Percentiles rank a stretch among this genome's conserved stretches.
phyloP scores from a whole-genome alignment of 2,113 vertebrate species.

The Toxotes jaculatrix region DNA sequence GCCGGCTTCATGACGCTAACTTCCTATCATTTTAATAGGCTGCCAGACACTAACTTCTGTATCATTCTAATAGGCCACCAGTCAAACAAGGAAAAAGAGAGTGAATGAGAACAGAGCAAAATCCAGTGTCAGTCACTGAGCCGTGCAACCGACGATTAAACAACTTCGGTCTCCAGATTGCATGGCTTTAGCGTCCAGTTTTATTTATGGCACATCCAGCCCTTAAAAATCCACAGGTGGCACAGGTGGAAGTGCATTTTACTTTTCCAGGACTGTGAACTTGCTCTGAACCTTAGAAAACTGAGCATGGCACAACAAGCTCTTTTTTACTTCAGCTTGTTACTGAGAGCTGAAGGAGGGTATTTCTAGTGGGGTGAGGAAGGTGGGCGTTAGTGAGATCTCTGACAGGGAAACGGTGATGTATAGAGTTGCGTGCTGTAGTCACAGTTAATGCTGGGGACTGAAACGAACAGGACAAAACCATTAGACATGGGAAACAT shows the following conservation, averaged over 20 bases:
- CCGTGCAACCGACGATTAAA: constrained; percentile 46
- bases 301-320: constrained; percentile 27
- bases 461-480: constrained; percentile 37
- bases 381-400: constrained; percentile 36
- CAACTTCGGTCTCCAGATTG: constrained; percentile 26
- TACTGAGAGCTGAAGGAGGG: constrained; percentile 39
- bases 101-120: constrained; percentile 47
- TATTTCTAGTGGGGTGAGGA: constrained; percentile 44
- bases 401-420: constrained; percentile 42
- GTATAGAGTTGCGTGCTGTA: constrained; percentile 24
- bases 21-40: constrained; percentile 72
- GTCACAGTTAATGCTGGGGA: constrained; percentile 38
- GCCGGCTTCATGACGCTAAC: constrained; percentile 65
- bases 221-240: constrained; percentile 53
- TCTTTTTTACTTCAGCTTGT: constrained; percentile 47
- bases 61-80: constrained; percentile 78
- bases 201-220: constrained; percentile 20
- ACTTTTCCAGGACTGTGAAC: constrained; percentile 53
- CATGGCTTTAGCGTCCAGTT: constrained; percentile 20
- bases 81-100: constrained; percentile 59
- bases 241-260: constrained; percentile 23
- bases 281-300: constrained; percentile 57
- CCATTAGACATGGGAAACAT: background rate
- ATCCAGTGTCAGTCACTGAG: constrained; percentile 59
- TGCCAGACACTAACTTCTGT: constrained; percentile 76